Conservation (phyloP, 2,888 invertebrate species). For the Scotopteryx bipunctaria region DNA sequence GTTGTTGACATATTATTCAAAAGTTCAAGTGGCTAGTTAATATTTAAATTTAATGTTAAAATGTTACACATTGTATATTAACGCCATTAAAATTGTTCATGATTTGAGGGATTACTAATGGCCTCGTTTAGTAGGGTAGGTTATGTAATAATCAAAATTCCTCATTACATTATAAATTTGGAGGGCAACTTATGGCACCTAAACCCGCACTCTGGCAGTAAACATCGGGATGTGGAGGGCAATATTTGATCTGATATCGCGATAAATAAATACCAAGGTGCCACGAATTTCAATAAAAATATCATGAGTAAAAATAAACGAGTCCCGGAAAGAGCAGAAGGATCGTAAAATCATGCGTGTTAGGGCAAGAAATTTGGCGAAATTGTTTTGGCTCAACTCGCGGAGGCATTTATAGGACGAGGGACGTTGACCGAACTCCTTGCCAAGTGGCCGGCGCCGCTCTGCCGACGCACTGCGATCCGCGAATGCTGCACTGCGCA, state of each 20-base stretch:
- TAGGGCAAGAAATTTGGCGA: conserved; percentile 77
- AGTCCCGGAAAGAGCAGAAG: conserved; percentile 53
- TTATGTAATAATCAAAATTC: conserved; percentile 38
- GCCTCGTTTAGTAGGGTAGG: conserved; percentile 28
- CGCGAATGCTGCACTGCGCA: conserved; percentile 75
- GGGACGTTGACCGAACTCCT: conserved; percentile 76
- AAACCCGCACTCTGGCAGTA: conserved; percentile 44
- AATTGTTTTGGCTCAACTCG: conserved; percentile 79
- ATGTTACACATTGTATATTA: conserved; percentile 38
- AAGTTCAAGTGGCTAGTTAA: conserved; percentile 22
- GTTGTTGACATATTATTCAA: too few species aligned
- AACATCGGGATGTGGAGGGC: conserved; percentile 48
- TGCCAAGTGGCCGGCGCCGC: conserved; percentile 81
- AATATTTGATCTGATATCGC: conserved; percentile 63
- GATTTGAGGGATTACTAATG: conserved; percentile 36
- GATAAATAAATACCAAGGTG: conserved; percentile 60
- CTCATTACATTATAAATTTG: conserved; percentile 36
- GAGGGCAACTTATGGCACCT: conserved; percentile 40
- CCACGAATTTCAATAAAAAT: conserved; percentile 67
- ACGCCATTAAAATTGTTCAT: conserved; percentile 32
- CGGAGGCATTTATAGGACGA: conserved; percentile 75
- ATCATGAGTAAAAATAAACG: conserved; percentile 66
- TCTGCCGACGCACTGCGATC: conserved; percentile 76
- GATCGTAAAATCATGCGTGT: conserved; percentile 78
- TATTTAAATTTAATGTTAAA: too few species aligned